Percentiles rank a stretch among this genome's conserved stretches.
Conservation (phyloP, 1,140 invertebrate species). For the Sesamia nonagrioides region DNA sequence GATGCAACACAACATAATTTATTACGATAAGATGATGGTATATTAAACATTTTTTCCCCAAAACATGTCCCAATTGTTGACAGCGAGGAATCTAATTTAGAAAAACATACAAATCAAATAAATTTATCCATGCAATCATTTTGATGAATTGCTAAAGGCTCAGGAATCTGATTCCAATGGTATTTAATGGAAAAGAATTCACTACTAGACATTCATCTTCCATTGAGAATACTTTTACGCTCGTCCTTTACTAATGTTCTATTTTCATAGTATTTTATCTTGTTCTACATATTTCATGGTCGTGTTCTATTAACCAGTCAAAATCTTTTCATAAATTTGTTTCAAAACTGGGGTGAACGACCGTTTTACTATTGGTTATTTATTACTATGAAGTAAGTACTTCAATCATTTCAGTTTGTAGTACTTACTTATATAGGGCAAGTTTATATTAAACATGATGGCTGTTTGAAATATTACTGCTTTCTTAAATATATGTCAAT, state of each 20-base stretch:
- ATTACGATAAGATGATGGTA: background rate
- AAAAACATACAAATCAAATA: background rate
- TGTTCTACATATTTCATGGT: slow-evolving; percentile 3
- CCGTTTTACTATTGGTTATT: slow-evolving; percentile 26
- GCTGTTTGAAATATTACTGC: background rate
- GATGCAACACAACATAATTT: background rate
- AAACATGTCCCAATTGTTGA: too few species aligned
- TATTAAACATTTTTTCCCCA: too few species aligned
- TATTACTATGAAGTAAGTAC: slow-evolving; percentile 5
- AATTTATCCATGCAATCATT: background rate
- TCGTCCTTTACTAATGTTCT: background rate
- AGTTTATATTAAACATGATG: background rate
- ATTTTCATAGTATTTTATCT: slow-evolving; percentile 17
- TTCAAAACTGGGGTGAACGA: background rate
- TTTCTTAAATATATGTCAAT: background rate
- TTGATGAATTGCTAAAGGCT: background rate
- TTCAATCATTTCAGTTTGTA: background rate
- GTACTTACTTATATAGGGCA: background rate
- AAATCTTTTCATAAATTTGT: slow-evolving; percentile 16
- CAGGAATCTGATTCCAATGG: background rate
- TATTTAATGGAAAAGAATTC: slow-evolving; percentile 14
- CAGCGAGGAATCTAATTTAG: too few species aligned
- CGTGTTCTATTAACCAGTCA: slow-evolving; percentile 20
- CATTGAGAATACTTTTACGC: background rate
- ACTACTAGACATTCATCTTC: background rate